Evolutionary conservation across 2,797 vertebrate genomes (phyloP).

Genomic region (Semaprochilodus insignis): DNA sequence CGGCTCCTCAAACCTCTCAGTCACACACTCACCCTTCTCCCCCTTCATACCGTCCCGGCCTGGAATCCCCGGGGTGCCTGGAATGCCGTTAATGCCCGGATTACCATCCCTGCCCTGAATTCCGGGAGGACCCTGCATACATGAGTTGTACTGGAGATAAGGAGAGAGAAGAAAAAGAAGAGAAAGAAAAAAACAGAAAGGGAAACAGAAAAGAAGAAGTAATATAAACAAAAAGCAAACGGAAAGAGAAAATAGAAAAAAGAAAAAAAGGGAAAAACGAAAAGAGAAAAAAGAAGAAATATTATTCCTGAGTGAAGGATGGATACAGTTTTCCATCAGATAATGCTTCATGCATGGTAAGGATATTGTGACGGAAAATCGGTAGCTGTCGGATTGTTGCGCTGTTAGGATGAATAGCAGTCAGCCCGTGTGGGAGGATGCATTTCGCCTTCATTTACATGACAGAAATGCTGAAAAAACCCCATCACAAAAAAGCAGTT

Average conservation of each 20-base stretch:
- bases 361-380: neutral
- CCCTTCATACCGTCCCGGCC: constrained; percentile 86
- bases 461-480: neutral
- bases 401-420: neutral
- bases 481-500: neutral
- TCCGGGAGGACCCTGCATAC: constrained; percentile 82
- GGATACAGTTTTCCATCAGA: neutral
- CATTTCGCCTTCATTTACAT: neutral
- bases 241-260: neutral
- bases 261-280: neutral
- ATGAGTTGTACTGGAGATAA: constrained; percentile 81
- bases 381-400: neutral
- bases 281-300: neutral
- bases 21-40: constrained; percentile 87
- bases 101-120: constrained; percentile 84
- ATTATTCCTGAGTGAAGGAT: too few species aligned
- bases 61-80: constrained; percentile 86
- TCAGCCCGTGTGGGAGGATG: constrained; percentile 12
- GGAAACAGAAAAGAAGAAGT: neutral
- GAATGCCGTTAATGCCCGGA: constrained; percentile 85
- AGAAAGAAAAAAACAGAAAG: neutral
- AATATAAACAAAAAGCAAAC: neutral
- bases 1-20: constrained; percentile 82
- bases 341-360: neutral
- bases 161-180: neutral